phyloP scores from a whole-genome alignment of 1,140 invertebrate genomes.

The Drosophila miranda region DNA sequence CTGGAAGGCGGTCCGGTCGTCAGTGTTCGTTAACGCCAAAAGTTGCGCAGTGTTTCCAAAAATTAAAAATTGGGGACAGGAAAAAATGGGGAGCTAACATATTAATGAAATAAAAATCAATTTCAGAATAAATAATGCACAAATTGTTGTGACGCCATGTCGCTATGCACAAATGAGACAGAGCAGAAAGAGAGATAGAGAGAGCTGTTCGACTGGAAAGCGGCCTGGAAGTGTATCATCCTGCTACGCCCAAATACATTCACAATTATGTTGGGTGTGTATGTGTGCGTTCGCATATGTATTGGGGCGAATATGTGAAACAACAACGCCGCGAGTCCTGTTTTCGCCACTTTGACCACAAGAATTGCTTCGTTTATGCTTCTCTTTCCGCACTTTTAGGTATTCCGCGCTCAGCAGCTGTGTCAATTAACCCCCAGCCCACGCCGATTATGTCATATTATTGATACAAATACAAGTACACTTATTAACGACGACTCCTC shows the following conservation, averaged over 20 bases:
- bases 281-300: conserved; percentile 5
- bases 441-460: conserved; percentile 78
- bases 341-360: conserved; percentile 44
- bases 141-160: conserved; percentile 9
- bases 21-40: conserved; percentile 59
- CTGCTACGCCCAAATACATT: conserved; percentile 72
- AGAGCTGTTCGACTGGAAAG: conserved; percentile 39
- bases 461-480: conserved; percentile 60
- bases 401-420: conserved; percentile 66
- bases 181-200: conserved; percentile 5
- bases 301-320: conserved; percentile 58
- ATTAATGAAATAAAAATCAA: too few species aligned
- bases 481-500: conserved; percentile 67
- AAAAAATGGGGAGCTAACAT: too few species aligned
- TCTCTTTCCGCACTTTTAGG: conserved; percentile 60
- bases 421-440: conserved; percentile 70
- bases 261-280: conserved; percentile 2
- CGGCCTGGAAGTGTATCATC: conserved; percentile 57
- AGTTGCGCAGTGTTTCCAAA: conserved; percentile 38
- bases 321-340: conserved; percentile 55
- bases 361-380: conserved; percentile 24
- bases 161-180: conserved; percentile 1
- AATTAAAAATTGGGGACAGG: not conserved
- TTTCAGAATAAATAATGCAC: not conserved
- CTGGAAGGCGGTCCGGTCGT: conserved; percentile 35